Evolutionary conservation across 2,888 invertebrate species (phyloP), one percentile per base, ranked within the genome.

Genomic region (Oscheius sp.): DNA sequence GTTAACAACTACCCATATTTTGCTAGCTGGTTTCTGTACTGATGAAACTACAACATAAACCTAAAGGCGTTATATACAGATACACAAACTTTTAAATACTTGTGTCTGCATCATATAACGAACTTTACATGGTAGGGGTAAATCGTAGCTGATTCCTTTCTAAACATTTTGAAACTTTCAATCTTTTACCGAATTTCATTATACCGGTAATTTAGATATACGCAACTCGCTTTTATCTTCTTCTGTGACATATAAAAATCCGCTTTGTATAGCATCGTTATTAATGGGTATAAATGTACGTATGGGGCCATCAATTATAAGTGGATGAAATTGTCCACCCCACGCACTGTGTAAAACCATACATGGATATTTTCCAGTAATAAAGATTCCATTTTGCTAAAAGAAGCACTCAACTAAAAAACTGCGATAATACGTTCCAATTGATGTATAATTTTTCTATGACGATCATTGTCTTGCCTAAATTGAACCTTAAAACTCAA

Each of bases 211-310:
- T 16, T 70, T 70, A 12, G 83, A 80, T 23, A 86, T 83, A 63
- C 86, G 77, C 59, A 88, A 77, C 56, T 74, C 74, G 3, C 73
- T 74, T 9, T 75, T 74, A 1, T 75, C 61, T 9, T n/a, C n/a
- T n/a, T 71, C 74, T 2, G 82, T 82, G 55, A 97, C 95, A 88
- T 96, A 97, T 0, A 98, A 90, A 90, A 98, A 96, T 0, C 98
- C 99, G 89, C 94, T 93, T 0, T 94, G 94, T 87, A 98, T 98
- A 89, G 97, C 97, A 69, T 95, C 92, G 89, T 98, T 98, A 89
- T 97, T 94, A 89, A 99, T 99, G 21, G 95, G 92, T 0, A 97
- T 94, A 90, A 98, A 96, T 81, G 93, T 75, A 41, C 78, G 76
- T 9, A 81, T 69, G 5, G 74, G 56, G 45, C 94, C 94, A 86